A percentile compares a stretch with the other conserved stretches of the same genome.
These are phyloP conservation scores for Aldrovandia affinis DNA, from an alignment of 2,797 vertebrate genomes.

Conservation along the genomic window DNA sequence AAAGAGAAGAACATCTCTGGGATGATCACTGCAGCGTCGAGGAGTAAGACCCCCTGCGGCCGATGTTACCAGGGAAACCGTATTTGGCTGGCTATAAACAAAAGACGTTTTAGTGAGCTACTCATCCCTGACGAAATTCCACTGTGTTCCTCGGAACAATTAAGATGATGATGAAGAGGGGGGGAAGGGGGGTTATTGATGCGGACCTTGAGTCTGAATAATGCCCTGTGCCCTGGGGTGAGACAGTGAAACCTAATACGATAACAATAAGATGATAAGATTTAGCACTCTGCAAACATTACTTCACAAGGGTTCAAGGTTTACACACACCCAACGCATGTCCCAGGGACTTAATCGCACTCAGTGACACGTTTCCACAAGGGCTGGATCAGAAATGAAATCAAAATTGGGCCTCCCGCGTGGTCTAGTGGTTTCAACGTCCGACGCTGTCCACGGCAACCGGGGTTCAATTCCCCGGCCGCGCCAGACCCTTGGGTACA, in stretches of 20 bases:
- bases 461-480: too few species aligned
- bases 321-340: too few species aligned
- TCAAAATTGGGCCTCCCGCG: too few species aligned
- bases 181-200: background rate
- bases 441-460: too few species aligned
- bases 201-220: background rate
- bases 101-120: slow-evolving; percentile 34
- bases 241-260: slow-evolving; percentile 1
- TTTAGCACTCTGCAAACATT: background rate
- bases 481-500: too few species aligned
- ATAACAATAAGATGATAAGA: background rate
- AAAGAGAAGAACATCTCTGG: slow-evolving; percentile 20
- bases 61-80: slow-evolving; percentile 69
- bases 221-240: background rate
- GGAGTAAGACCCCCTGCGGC: slow-evolving; percentile 39
- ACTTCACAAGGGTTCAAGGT: too few species aligned
- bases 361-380: too few species aligned
- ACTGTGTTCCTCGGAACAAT: slow-evolving; percentile 34
- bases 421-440: too few species aligned
- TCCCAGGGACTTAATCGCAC: too few species aligned
- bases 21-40: slow-evolving; percentile 29
- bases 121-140: slow-evolving; percentile 34
- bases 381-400: too few species aligned
- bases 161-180: too few species aligned
- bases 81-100: slow-evolving; percentile 44